phyloP scores from a whole-genome alignment of 2,797 vertebrate species.

The Ficedula albicollis region DNA sequence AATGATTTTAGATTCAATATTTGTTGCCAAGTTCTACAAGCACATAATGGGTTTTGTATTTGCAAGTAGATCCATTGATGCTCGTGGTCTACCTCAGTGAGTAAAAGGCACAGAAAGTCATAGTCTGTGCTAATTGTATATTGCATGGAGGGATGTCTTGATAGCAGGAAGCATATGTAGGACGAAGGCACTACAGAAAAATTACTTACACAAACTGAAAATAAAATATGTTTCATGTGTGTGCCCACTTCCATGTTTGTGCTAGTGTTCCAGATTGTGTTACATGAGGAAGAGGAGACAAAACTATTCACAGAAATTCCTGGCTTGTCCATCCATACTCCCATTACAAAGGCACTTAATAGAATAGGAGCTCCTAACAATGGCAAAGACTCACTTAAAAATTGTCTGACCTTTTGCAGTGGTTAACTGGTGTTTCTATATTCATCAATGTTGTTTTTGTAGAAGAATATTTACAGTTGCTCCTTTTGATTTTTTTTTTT shows the following conservation, averaged over 20 bases:
- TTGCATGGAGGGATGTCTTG: not conserved
- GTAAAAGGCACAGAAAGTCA: not conserved
- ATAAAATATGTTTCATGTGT: not conserved
- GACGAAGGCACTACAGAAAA: not conserved
- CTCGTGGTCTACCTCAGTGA: not conserved
- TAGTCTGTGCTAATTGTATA: not conserved
- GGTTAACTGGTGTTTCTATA: not conserved
- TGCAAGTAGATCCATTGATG: not conserved
- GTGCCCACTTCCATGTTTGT: rapidly evolving
- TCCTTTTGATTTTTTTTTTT: not conserved
- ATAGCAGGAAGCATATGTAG: not conserved
- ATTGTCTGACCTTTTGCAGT: not conserved
- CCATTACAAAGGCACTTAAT: not conserved
- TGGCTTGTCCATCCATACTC: not conserved
- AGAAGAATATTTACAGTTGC: not conserved
- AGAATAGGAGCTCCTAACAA: not conserved
- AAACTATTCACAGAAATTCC: not conserved
- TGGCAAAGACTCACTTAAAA: not conserved
- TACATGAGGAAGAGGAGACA: not conserved
- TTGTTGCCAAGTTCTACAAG: not conserved
- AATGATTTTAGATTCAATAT: constrained; percentile 1
- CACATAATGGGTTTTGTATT: not conserved
- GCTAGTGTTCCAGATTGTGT: not conserved
- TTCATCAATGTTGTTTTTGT: not conserved
- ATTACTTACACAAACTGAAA: rapidly evolving